Conservation (phyloP, 2,797 vertebrate species). For the Gymnoscopelus microlampas region DNA sequence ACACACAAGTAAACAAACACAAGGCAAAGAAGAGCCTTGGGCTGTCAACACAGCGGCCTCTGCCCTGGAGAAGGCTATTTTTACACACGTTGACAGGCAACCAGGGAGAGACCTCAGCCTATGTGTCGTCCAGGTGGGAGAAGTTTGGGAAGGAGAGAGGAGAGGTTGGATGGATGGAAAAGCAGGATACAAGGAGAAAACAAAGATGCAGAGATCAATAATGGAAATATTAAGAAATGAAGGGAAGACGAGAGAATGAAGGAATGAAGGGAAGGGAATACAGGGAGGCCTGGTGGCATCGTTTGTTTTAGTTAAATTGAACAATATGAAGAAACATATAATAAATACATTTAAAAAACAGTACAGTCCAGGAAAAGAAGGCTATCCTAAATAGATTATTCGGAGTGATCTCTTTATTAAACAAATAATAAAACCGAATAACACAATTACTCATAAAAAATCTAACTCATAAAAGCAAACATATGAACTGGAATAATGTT, state of each 20-base stretch:
- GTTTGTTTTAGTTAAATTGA: too few relatives aligned
- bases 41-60: slow-evolving; percentile 53
- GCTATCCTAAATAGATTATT: too few relatives aligned
- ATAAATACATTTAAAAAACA: too few relatives aligned
- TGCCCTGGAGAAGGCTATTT: slow-evolving; percentile 61
- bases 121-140: slow-evolving; percentile 22
- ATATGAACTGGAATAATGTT: too few relatives aligned
- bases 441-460: too few relatives aligned
- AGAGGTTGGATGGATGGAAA: neutral
- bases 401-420: too few relatives aligned
- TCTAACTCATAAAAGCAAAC: too few relatives aligned
- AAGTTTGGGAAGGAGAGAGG: slow-evolving; percentile 13
- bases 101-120: slow-evolving; percentile 22
- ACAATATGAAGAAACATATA: too few relatives aligned
- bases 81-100: slow-evolving; percentile 56
- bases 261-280: neutral
- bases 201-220: neutral
- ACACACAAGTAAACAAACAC: slow-evolving; percentile 46
- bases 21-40: slow-evolving; percentile 53
- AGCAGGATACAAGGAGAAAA: neutral
- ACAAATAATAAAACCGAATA: too few relatives aligned
- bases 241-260: slow-evolving; percentile 10
- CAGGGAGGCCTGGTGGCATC: too few relatives aligned
- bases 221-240: slow-evolving; percentile 13
- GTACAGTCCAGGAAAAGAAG: too few relatives aligned